phyloP scores from a whole-genome alignment of 2,888 invertebrate genomes.

The Rotaria macrura region DNA sequence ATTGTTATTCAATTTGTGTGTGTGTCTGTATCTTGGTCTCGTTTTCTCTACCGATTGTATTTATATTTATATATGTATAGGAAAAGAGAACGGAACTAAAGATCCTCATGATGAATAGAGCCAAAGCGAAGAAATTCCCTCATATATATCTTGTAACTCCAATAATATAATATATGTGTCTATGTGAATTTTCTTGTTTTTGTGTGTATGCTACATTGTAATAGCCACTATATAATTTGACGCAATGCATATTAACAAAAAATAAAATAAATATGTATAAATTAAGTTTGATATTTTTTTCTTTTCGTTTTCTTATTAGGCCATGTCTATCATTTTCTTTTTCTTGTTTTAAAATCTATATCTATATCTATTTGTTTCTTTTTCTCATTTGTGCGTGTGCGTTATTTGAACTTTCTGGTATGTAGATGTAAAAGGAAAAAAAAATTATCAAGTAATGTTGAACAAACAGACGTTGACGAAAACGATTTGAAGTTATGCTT shows the following conservation, averaged over 20 bases:
- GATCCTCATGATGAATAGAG: background rate
- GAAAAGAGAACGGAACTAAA: background rate
- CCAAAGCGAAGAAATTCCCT: background rate
- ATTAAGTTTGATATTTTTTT: background rate
- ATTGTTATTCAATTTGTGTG: background rate
- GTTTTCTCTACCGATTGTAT: background rate
- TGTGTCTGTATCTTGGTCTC: background rate
- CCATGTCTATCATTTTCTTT: background rate
- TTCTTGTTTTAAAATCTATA: background rate
- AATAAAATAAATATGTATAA: background rate
- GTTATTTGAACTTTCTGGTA: background rate
- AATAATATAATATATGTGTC: background rate
- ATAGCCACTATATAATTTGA: background rate
- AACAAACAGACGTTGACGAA: background rate
- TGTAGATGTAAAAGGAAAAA: background rate
- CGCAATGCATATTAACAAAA: background rate
- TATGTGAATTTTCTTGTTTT: background rate
- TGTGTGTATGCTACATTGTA: background rate
- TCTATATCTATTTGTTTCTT: background rate
- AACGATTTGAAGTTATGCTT: background rate
- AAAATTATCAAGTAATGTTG: background rate
- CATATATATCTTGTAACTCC: background rate
- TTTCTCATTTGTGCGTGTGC: background rate
- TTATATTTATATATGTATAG: conserved; percentile 8
- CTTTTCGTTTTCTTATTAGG: background rate